Percentiles rank a stretch among this genome's conserved stretches.
These are phyloP conservation scores for Myotis daubentonii DNA, from an alignment of 2,797 vertebrate genomes.

Conservation along the genomic window DNA sequence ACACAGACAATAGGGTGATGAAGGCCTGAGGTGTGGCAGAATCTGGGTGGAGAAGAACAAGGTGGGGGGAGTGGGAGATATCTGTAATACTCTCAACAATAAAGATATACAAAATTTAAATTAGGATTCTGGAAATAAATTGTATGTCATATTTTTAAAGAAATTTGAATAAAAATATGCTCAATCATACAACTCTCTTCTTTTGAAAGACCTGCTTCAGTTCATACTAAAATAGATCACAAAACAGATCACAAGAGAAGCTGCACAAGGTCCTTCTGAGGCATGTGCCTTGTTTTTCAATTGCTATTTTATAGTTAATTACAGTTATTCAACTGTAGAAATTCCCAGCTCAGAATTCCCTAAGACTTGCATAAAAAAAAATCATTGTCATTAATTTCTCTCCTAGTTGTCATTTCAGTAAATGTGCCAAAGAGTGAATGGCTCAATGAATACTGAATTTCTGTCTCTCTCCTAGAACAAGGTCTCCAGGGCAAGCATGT, in stretches of 20 bases:
- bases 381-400: conserved; percentile 80
- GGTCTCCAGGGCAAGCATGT: neutral
- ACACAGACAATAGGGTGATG: too few relatives aligned
- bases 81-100: too few relatives aligned
- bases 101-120: conserved; percentile 61
- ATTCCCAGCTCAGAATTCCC: conserved; percentile 75
- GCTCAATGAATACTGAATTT: neutral
- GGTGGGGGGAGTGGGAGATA: too few relatives aligned
- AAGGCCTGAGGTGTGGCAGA: too few relatives aligned
- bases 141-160: conserved; percentile 89
- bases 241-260: conserved; percentile 71
- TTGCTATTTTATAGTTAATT: conserved; percentile 65
- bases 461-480: neutral
- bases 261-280: conserved; percentile 80
- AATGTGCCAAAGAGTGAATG: conserved; percentile 48
- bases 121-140: conserved; percentile 71
- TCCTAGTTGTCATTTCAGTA: conserved; percentile 70
- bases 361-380: conserved; percentile 76
- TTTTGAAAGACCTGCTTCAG: conserved; percentile 85
- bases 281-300: conserved; percentile 21
- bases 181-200: conserved; percentile 88
- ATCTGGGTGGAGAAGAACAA: too few relatives aligned
- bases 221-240: conserved; percentile 82
- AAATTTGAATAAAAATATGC: conserved; percentile 88
- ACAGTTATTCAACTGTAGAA: conserved; percentile 77